Base-by-base conservation (phyloP, 2,888 invertebrate genomes). In the Digitonthophagus gazella region DNA sequence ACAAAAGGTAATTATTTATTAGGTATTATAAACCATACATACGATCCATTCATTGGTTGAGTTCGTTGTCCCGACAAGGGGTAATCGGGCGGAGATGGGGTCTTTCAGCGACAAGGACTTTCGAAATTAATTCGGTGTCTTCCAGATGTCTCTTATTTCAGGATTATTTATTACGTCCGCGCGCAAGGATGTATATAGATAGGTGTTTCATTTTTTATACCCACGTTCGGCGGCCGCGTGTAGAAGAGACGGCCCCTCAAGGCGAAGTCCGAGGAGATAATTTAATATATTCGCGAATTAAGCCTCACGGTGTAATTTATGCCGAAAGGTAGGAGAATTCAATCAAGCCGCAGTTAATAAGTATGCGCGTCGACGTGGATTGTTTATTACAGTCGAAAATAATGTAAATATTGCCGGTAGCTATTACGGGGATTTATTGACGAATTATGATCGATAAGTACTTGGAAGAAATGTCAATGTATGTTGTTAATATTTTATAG, bases 131-230 rank as follows among this genome's bases (percentile, higher is more conserved):
- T 61, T 61, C 20, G 61, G 61, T 18, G 61, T 61, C 61, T 18
- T 18, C 18, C 61, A 61, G 61, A 19, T 61, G 61, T 61, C 61
- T 61, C 61, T 61, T 61, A 61, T 61, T 61, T 61, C 61, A 61
- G 16, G 20, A 18, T 61, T 61, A 61, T 61, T 61, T 61, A 61
- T 61, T 61, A n/a, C 61, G 28, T 20, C 61, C 19, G 61, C 20
- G 18, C 61, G 18, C 61, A 20, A n/a, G 61, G 18, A 61, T 19
- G 61, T 61, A 61, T 44, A 44, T 44, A 44, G 28, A 44, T 61
- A 61, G 61, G 61, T 61, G 61, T 61, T 61, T 61, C 61, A 61
- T 61, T 61, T 61, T 61, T 61, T 61, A 61, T 61, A 19, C 61
- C 61, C 61, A 61, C 61, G 61, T 61, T 18, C 2, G 61, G 61